Evolutionary conservation across 2,113 vertebrate genomes (phyloP), one percentile per base, ranked within the genome.

Genomic region (Delphinapterus leucas): DNA sequence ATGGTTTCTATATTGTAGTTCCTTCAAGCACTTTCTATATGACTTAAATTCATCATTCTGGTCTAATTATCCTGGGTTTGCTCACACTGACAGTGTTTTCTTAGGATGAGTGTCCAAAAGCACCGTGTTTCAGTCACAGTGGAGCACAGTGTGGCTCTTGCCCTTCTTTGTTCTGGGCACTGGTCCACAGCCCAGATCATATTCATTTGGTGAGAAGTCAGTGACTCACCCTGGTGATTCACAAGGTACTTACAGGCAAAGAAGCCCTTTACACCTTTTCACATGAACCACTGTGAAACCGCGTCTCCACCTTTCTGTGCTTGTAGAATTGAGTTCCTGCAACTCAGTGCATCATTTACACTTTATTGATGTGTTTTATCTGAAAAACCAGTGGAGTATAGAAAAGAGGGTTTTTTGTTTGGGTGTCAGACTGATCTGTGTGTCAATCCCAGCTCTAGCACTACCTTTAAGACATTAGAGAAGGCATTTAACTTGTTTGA

Each of bases 181-280:
- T 44, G 41, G 15, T 65, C 44, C 53, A 79, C 0, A 73, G 38
- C 17, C 61, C 76, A 67, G 28, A 81, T 0, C 53, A 5, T 77
- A 23, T 65, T 92, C 77, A 55, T 74, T 28, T 83, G n/a, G 41
- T 60, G 63, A 92, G 13, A 82, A 36, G 47, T 55, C 49, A 61
- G 49, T 93, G 82, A 93, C 61, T 95, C 87, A 53, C 33, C 7
- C 26, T 23, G 73, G 25, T 90, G 79, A 90, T 36, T 89, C 74
- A 92, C 14, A 68, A 68, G 6, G 49, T 55, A n/a, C n/a, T 89
- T 53, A 63, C 2, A 60, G 36, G 63, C 79, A 90, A 80, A 84
- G 36, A 84, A 88, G 84, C 33, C 55, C 86, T 96, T 85, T 28
- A 65, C 15, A 83, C 21, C 14, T 95, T 92, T 90, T 83, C 70